A percentile compares a stretch with the other conserved stretches of the same genome.
These are phyloP conservation scores for Acanthococcus lagerstroemiae DNA, from an alignment of 2,888 invertebrate genomes.

Conservation along the genomic window DNA sequence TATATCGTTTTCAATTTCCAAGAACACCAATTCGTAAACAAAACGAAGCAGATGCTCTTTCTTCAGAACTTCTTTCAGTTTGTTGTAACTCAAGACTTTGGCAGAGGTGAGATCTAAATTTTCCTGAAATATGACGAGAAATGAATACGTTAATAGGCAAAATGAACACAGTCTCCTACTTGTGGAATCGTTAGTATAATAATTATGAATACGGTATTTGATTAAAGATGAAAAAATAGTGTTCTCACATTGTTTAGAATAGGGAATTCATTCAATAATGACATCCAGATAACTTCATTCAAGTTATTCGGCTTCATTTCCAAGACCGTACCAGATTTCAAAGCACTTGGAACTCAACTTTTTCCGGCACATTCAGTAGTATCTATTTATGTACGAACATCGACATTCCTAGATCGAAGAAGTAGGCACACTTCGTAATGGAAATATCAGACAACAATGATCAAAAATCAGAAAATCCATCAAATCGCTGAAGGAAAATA, in stretches of 20 bases:
- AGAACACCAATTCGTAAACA: constrained; percentile 3
- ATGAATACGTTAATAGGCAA: neutral
- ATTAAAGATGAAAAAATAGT: neutral
- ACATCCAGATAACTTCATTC: too few relatives aligned
- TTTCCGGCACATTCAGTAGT: too few relatives aligned
- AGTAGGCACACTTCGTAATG: too few relatives aligned
- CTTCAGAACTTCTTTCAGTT: constrained; percentile 1
- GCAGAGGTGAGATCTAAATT: neutral
- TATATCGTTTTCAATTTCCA: constrained; percentile 14
- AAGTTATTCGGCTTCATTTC: too few relatives aligned
- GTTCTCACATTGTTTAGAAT: constrained; percentile 7
- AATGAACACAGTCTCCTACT: neutral
- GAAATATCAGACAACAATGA: too few relatives aligned
- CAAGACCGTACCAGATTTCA: too few relatives aligned
- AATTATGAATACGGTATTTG: neutral
- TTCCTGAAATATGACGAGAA: neutral
- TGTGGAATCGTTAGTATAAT: neutral
- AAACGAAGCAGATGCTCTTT: neutral
- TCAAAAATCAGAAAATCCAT: too few relatives aligned
- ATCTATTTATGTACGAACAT: too few relatives aligned
- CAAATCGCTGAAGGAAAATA: too few relatives aligned
- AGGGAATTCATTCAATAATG: constrained; percentile 10
- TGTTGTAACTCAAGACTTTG: neutral
- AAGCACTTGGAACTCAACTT: too few relatives aligned
- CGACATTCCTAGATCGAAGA: too few relatives aligned